Evolutionary conservation across 1,140 invertebrate species (phyloP), one percentile per base, ranked within the genome.

Genomic region (Philotrypesis tridentata): DNA sequence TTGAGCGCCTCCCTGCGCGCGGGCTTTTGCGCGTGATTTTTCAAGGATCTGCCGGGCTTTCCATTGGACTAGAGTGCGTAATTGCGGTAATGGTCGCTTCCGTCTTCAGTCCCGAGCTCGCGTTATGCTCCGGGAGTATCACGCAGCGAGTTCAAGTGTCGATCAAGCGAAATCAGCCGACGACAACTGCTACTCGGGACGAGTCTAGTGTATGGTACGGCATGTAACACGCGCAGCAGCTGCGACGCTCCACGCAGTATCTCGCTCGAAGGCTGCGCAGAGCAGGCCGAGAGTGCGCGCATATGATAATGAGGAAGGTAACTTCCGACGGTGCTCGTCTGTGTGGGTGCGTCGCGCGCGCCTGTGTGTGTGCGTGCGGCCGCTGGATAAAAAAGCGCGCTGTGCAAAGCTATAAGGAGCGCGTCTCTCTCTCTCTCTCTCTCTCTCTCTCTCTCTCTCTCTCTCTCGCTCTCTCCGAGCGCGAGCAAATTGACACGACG

Each of bases 231-330:
- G n/a, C n/a, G n/a, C n/a, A n/a, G n/a, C n/a, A n/a, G n/a, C n/a
- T n/a, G 21, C 70, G 43, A n/a, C 67, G 27, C 71, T 9, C 75
- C 33, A 23, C 23, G 63, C 25, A 43, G 31, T 33, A 65, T 11
- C 21, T 27, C n/a, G 89, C 90, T 89, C 90, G 90, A 91, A 91
- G 91, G 91, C 90, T 92, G 89, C 85, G 83, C 87, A 86, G 87
- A 88, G 87, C 87, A 87, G 87, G 86, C 83, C 85, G 87, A 2
- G 12, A 12, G 17, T 5, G 4, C 48, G 17, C 48, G 40, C 6
- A 55, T 89, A 91, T 91, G 90, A 91, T 92, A 92, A 92, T 92
- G 90, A 92, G 91, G 91, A 92, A 92, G 91, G 90, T 92, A 90
- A 92, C 91, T 91, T 91, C 91, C 91, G 91, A 92, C 89, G 89